These are phyloP conservation scores for Pelusios castaneus DNA, from an alignment of 2,113 vertebrate species.

Conservation along the genomic window DNA sequence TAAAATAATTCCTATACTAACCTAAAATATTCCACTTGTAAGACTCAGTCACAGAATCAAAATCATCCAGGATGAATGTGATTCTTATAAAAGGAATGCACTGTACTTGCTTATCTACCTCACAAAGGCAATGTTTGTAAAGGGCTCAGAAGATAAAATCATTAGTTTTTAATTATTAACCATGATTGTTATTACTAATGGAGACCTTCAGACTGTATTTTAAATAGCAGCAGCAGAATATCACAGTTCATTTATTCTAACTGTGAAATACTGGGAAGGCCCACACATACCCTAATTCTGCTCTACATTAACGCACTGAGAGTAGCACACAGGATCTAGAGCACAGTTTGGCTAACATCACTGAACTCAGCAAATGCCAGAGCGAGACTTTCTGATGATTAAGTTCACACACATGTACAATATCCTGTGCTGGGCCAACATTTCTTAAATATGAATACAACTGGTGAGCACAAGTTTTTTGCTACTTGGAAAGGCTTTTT, in stretches of 20 bases:
- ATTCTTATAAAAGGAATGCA: too few relatives aligned
- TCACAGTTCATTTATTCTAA: conserved; percentile 30
- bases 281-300: background rate
- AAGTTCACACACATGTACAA: background rate
- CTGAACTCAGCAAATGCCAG: background rate
- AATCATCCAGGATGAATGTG: too few relatives aligned
- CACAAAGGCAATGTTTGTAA: background rate
- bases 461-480: background rate
- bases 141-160: background rate
- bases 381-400: background rate
- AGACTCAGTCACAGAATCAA: too few relatives aligned
- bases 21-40: too few relatives aligned
- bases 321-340: background rate
- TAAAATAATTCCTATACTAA: too few relatives aligned
- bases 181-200: background rate
- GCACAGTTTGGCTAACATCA: background rate
- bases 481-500: background rate
- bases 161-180: background rate
- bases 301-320: accelerated
- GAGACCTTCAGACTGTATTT: background rate
- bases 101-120: background rate
- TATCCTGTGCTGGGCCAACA: background rate
- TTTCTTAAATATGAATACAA: background rate
- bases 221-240: background rate
- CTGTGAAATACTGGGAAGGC: conserved; percentile 20